Conservation (phyloP, 2,797 vertebrate genomes). For the Helostoma temminkii region DNA sequence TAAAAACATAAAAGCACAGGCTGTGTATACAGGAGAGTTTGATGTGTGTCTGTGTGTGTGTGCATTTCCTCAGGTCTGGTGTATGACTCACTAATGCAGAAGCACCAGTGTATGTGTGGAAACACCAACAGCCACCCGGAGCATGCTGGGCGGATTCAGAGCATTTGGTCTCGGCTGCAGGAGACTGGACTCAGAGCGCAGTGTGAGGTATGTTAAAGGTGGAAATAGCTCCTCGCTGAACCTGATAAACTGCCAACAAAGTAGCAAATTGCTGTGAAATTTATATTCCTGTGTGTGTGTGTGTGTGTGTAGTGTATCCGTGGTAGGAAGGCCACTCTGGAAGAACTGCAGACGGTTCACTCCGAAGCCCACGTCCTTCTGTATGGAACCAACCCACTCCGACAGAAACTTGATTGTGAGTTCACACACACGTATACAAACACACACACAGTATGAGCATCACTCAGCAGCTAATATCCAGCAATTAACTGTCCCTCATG, state of each 20-base stretch:
- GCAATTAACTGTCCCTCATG: not conserved
- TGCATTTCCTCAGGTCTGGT: conserved; percentile 88
- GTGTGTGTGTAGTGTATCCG: conserved; percentile 88
- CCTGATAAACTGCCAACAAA: not conserved
- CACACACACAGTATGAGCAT: not conserved
- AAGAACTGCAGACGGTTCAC: conserved; percentile 94
- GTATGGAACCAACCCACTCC: conserved; percentile 92
- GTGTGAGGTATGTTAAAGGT: conserved; percentile 88
- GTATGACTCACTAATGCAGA: conserved; percentile 97
- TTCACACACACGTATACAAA: not conserved
- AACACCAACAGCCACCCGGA: conserved; percentile 97
- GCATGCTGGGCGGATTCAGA: conserved; percentile 96
- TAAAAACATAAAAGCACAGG: not conserved
- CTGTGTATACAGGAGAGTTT: not conserved
- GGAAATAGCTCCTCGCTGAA: not conserved
- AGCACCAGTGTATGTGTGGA: conserved; percentile 97
- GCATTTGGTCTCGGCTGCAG: conserved; percentile 98
- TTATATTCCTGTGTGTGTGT: conserved; percentile 27
- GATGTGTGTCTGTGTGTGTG: not conserved
- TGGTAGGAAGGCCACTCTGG: conserved; percentile 94
- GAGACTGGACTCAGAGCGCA: conserved; percentile 96
- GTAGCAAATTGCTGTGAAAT: conserved; percentile 4
- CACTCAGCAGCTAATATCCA: not conserved
- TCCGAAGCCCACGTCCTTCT: conserved; percentile 92
- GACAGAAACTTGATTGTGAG: conserved; percentile 95